These are phyloP conservation scores for Apodemus sylvaticus DNA, from an alignment of 2,113 vertebrate genomes.

Conservation along the genomic window DNA sequence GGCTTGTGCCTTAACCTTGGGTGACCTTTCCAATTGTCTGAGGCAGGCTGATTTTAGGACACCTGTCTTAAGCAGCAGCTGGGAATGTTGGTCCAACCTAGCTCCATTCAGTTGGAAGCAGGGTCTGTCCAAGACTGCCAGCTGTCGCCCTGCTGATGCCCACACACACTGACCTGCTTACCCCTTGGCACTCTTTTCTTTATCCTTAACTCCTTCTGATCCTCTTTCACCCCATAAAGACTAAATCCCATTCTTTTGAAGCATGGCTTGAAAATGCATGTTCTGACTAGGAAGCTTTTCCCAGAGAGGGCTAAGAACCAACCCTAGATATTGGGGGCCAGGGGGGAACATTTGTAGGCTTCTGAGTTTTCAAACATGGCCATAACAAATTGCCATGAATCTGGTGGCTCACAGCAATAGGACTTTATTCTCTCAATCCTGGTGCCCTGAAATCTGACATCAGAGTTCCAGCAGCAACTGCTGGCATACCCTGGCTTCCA, in stretches of 20 bases:
- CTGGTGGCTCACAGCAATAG: background rate
- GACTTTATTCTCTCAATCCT: background rate
- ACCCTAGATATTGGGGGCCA: background rate
- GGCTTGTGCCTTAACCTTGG: slow-evolving; percentile 40
- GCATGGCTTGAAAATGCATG: background rate
- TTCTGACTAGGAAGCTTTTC: slow-evolving; percentile 19
- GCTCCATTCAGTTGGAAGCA: background rate
- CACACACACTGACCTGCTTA: background rate
- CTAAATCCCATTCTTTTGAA: slow-evolving; percentile 6
- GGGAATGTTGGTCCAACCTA: background rate
- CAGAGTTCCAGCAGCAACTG: background rate
- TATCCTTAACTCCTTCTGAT: background rate
- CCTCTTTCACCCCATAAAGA: background rate
- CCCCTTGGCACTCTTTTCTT: background rate
- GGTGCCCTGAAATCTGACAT: background rate
- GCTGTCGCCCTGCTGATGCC: background rate
- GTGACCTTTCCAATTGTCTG: slow-evolving; percentile 12
- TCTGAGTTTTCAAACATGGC: background rate
- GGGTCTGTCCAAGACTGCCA: background rate
- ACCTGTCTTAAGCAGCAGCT: slow-evolving; percentile 53
- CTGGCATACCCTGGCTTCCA: background rate
- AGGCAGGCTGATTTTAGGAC: background rate
- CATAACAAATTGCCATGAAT: background rate
- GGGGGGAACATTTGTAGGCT: background rate
- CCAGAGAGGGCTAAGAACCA: background rate